Base-by-base conservation (phyloP, 2,888 invertebrate species). In the Nemotelus pantherinus region DNA sequence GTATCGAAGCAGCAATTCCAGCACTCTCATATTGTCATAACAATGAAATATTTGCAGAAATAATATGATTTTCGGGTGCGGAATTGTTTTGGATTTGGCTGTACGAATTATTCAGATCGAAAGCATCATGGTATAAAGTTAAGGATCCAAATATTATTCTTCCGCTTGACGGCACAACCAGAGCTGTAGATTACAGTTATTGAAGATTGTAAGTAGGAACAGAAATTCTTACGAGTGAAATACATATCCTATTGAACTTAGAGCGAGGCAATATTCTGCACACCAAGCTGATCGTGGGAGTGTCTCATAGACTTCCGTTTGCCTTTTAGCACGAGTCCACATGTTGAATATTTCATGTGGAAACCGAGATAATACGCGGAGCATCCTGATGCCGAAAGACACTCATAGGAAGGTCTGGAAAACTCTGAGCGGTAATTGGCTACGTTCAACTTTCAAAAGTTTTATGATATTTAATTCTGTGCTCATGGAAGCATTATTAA, bases 401-500 rank as follows among this genome's bases (percentile, higher is more conserved):
- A 41, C 43, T 7, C 41, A 10, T 43, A 41, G 39, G 63, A 3
- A 63, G 5, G 43, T 63, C n/a, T 43, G 39, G n/a, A 63, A 53
- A 70, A 55, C 10, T 10, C 48, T 53, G n/a, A 10, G 2, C 9
- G 1, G 70, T 70, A 70, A 70, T 70, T 70, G 55, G 70, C 70
- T 70, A 55, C 55, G 41, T 70, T 70, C 10, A 39, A 53, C 48
- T n/a, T 48, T 47, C 50, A 48, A 43, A 41, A 70, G 2, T 70
- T 70, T 70, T 39, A 70, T 70, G 53, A 70, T 70, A 41, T 55
- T 70, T 70, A 70, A 70, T 70, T 55, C 25, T 47, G 25, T 53
- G 70, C 55, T 70, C 70, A 9, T 41, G 55, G 70, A 70, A 55
- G 70, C 70, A 53, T 53, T 53, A 70, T 47, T 50, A 68, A 68